Evolutionary conservation across 2,113 vertebrate genomes (phyloP), one percentile per base, ranked within the genome.

Genomic region (Nothoprocta perdicaria): DNA sequence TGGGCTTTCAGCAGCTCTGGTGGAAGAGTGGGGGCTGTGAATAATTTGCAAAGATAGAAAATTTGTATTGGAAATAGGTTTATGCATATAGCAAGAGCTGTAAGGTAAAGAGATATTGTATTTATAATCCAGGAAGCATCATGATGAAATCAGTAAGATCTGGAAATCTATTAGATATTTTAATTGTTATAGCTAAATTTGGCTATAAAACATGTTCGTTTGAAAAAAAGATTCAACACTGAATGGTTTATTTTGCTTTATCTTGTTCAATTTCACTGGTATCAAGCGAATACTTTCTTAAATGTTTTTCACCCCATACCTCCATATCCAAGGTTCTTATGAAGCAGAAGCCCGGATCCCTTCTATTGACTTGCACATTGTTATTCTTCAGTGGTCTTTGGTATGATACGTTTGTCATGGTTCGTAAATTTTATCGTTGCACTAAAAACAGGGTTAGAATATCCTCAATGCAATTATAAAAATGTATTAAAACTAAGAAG

Each of bases 371-470:
- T 7, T 55, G 27, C 79, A 91, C 94, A 96, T 96, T 97, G 97
- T 97, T 97, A 97, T 98, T 97, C 97, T 97, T 97, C 50, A 41
- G 95, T 97, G 96, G 97, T 95, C 97, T 96, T 96, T 95, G 95
- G 95, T 95, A 97, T 95, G 97, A 97, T 97, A 95, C 81, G 93
- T 97, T 98, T 97, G 97, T 95, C 96, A 96, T 53, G 97, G 96
- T 97, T 97, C 96, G 94, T 98, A 98, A 98, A 97, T 97, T 98
- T 98, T 98, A 98, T 98, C 95, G 97, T 96, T 97, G 96, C 96
- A 97, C 96, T 98, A 97, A 97, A 98, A 98, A 97, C 97, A 98
- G 96, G 96, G 97, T 97, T 97, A 97, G 97, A 97, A 97, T 98
- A 97, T 97, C 96, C 97, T 97, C 97, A 94, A 85, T 97, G 97